Conservation (phyloP, 2,113 vertebrate genomes). For the Nicator chloris region DNA sequence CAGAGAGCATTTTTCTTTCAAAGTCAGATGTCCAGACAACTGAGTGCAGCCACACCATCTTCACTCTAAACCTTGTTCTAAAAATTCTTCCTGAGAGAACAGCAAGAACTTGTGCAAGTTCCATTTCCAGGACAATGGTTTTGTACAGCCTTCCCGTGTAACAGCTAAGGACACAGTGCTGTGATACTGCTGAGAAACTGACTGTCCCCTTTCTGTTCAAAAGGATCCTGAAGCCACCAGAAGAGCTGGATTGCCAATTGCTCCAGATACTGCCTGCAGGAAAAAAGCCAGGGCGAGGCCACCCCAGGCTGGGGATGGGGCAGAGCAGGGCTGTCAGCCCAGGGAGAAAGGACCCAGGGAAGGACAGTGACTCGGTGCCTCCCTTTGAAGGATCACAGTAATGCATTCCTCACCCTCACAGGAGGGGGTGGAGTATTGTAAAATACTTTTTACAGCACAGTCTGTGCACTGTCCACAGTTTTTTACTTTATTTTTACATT, state of each 20-base stretch:
- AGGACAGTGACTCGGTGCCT: neutral
- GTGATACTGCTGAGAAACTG: neutral
- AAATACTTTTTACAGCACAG: neutral
- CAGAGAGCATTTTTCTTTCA: neutral
- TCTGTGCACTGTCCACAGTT: neutral
- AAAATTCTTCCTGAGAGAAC: neutral
- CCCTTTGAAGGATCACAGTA: neutral
- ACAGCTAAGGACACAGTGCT: neutral
- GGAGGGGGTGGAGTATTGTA: neutral
- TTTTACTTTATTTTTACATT: neutral
- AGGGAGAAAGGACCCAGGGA: neutral
- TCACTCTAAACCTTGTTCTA: neutral
- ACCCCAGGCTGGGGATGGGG: neutral
- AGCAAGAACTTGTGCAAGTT: neutral
- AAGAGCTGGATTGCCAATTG: neutral
- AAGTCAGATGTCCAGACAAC: neutral
- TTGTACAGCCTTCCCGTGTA: neutral
- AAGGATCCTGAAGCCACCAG: neutral
- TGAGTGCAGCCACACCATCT: neutral
- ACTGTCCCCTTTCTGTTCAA: neutral
- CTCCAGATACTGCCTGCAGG: neutral
- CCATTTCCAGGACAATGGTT: neutral
- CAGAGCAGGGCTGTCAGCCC: neutral
- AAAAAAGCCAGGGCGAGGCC: neutral
- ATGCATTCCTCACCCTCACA: neutral